A percentile compares a stretch with the other conserved stretches of the same genome.
Conservation (phyloP, 2,888 invertebrate species). For the Orgyia antiqua region DNA sequence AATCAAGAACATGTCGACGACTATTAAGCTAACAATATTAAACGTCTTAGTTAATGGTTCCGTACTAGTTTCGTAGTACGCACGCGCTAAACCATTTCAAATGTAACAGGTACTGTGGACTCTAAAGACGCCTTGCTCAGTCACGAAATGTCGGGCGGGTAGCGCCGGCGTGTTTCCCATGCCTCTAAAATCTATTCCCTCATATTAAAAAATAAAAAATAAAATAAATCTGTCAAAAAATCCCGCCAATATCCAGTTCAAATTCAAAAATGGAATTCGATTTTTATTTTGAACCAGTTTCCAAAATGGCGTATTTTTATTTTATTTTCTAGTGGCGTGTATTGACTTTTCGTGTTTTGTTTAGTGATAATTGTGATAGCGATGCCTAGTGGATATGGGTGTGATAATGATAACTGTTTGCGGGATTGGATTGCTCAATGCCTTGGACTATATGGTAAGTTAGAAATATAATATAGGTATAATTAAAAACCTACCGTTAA, state of each 20-base stretch:
- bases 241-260: constrained; percentile 26
- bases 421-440: constrained; percentile 68
- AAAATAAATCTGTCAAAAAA: constrained; percentile 37
- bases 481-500: background rate
- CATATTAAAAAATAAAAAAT: constrained; percentile 22
- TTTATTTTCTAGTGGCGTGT: constrained; percentile 40
- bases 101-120: constrained; percentile 54
- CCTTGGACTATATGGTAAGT: constrained; percentile 56
- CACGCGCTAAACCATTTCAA: constrained; percentile 45
- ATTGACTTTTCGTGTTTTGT: constrained; percentile 66
- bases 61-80: constrained; percentile 35
- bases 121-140: constrained; percentile 47
- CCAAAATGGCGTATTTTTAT: constrained; percentile 30
- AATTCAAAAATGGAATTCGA: constrained; percentile 34
- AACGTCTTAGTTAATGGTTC: constrained; percentile 32
- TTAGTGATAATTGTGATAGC: constrained; percentile 63
- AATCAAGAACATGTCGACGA: constrained; percentile 31
- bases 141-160: constrained; percentile 47
- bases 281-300: constrained; percentile 20
- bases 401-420: constrained; percentile 65
- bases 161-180: constrained; percentile 59
- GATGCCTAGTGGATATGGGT: constrained; percentile 64
- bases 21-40: constrained; percentile 42
- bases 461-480: no score
- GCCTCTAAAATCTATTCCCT: constrained; percentile 23